Base-by-base conservation (phyloP, 2,797 vertebrate species). In the Sparidentex hasta region DNA sequence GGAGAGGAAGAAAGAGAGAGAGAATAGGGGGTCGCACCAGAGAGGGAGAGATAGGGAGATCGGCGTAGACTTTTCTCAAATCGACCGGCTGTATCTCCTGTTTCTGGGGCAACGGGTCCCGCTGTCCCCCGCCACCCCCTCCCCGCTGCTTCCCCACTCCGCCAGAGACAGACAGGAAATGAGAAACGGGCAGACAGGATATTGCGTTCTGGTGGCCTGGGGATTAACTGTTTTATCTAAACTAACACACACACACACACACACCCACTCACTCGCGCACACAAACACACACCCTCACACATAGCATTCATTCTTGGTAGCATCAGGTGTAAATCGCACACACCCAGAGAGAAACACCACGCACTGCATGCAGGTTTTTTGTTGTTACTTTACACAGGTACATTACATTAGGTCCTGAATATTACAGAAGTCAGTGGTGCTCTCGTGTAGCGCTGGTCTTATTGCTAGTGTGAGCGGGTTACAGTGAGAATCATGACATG, bases 131-230 rank as follows among this genome's bases (percentile, higher is more conserved):
- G 72, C 90, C 90, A 80, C 83, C 92, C 92, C 92, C 90, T 90
- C 85, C 83, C 90, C 69, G 66, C 87, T 86, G 89, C 88, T 91
- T 91, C 94, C 33, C 93, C 92, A 91, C 94, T 90, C 94, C 93
- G 90, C 91, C 94, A 95, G 85, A 94, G 95, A 95, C 95, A 96
- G 95, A 96, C 96, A 97, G 96, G 96, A 97, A 96, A 97, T 97
- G 96, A 97, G 96, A 97, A 97, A 95, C 78, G 92, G 95, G 94
- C 95, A 96, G 95, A 96, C 96, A 97, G 97, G 97, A 97, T 97
- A 97, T 97, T 97, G 96, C 96, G 96, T 95, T 96, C 91, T 95
- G 96, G 96, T 96, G 95, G 96, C 95, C 95, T 96, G 93, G 96
- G 96, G 94, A 96, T 96, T 96, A 96, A 95, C 94, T 95, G 94